Evolutionary conservation across 1,140 invertebrate species (phyloP).

Genomic region (Drosophila sturtevanti): DNA sequence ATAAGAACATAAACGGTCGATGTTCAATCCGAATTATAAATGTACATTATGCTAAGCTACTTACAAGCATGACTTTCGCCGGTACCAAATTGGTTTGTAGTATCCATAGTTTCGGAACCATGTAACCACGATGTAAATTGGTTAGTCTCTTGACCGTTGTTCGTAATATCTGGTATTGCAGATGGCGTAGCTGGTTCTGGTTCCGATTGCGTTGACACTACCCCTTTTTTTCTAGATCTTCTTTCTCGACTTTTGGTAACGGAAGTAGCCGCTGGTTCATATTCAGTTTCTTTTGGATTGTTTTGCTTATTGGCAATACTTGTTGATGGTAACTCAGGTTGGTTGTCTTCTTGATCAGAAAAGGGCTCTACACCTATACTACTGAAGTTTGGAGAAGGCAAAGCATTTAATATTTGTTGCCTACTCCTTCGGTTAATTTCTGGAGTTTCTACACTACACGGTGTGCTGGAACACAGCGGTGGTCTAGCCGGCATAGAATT

Average conservation of each 20-base stretch:
- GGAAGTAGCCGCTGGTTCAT: neutral
- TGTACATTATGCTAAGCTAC: neutral
- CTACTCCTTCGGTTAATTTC: neutral
- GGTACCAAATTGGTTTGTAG: neutral
- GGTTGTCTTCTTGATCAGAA: neutral
- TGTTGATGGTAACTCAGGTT: neutral
- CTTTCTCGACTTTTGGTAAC: no score
- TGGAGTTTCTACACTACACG: neutral
- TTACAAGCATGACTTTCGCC: neutral
- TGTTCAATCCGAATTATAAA: no score
- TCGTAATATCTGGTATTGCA: neutral
- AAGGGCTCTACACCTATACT: neutral
- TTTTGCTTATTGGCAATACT: neutral
- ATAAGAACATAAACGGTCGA: no score
- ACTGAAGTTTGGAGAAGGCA: neutral
- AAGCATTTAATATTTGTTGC: neutral
- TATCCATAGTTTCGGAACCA: neutral
- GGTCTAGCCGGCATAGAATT: neutral
- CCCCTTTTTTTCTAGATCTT: neutral
- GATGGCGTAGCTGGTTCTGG: neutral
- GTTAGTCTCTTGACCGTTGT: neutral
- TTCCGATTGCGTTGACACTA: neutral
- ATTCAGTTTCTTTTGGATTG: neutral
- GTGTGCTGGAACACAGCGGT: constrained; percentile 45
- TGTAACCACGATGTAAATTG: neutral